Base-by-base conservation (phyloP, 2,113 vertebrate species). In the Amazona vittata region DNA sequence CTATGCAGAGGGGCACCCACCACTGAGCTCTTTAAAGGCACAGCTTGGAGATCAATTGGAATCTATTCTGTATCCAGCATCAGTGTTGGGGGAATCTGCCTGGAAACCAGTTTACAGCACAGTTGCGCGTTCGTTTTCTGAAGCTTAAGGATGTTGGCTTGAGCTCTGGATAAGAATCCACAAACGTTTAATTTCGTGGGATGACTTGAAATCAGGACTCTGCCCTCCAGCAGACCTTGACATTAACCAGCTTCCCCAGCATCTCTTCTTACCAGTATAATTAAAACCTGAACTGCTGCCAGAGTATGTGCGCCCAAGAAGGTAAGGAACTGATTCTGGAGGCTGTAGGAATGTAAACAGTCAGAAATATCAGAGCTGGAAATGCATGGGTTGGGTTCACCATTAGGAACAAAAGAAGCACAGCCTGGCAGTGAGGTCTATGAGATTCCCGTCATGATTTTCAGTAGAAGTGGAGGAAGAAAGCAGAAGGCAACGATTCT, bases 151-250 rank as follows among this genome's bases (percentile, higher is more conserved):
- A 85, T 25, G 67, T 81, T 94, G 95, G 90, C 88, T 76, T n/a
- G 82, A 55, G 35, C 65, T 87, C 84, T 11, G 63, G 50, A 21
- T 76, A 5, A 91, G 93, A 93, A 68, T 31, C 70, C 87, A 89
- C 57, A 79, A 70, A 55, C 12, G 2, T 79, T 89, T 64, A 77
- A 93, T 91, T 89, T 46, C 26, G 82, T 83, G 82, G 87, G 77
- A 79, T 78, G 87, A 82, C 65, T 92, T 65, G 78, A 60, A 80
- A 75, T 6, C 2, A 1, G 59, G 70, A 7, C 44, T 62, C 47
- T 93, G 83, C 89, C 81, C 78, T 95, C 84, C 83, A 82, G 94
- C 83, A 93, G 93, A 60, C 86, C 91, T 90, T 91, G 94, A 43
- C 84, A 44, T 87, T 37, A 76, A 24, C 73, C 89, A 89, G 84